These are phyloP conservation scores for Amphipoea oculea DNA, from an alignment of 2,888 invertebrate species.

Conservation along the genomic window DNA sequence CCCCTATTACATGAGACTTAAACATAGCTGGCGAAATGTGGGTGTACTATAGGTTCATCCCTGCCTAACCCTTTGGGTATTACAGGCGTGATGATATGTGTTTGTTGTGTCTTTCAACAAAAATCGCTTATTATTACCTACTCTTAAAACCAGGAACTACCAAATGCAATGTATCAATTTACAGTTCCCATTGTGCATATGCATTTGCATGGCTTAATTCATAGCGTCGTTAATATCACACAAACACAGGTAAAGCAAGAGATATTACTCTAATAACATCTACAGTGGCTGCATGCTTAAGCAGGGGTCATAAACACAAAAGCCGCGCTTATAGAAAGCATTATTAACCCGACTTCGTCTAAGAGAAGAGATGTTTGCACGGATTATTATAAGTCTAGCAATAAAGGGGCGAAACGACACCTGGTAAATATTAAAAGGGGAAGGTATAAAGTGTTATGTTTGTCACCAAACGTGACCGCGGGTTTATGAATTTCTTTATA, in stretches of 20 bases:
- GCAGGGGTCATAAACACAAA: conserved; percentile 72
- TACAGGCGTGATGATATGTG: background rate
- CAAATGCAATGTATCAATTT: conserved; percentile 17
- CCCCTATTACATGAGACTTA: background rate
- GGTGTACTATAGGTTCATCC: no score
- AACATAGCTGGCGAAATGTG: background rate
- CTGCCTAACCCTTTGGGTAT: background rate
- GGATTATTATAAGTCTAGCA: conserved; percentile 86
- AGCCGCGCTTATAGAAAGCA: conserved; percentile 78
- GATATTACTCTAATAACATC: conserved; percentile 65
- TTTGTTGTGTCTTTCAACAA: background rate
- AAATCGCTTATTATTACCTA: background rate
- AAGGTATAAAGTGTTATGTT: conserved; percentile 82
- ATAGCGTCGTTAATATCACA: conserved; percentile 51
- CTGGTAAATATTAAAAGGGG: conserved; percentile 88
- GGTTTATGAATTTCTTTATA: conserved; percentile 73
- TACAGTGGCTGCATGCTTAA: conserved; percentile 66
- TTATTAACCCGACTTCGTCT: conserved; percentile 74
- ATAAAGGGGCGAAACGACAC: conserved; percentile 86
- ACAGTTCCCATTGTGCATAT: conserved; percentile 13
- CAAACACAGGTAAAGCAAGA: conserved; percentile 62
- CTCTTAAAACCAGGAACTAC: conserved; percentile 9
- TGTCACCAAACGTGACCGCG: conserved; percentile 76
- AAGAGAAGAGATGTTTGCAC: conserved; percentile 71
- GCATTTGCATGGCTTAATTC: conserved; percentile 34